Evolutionary conservation across 2,888 invertebrate genomes (phyloP).

Genomic region (Adelognathus sp.): DNA sequence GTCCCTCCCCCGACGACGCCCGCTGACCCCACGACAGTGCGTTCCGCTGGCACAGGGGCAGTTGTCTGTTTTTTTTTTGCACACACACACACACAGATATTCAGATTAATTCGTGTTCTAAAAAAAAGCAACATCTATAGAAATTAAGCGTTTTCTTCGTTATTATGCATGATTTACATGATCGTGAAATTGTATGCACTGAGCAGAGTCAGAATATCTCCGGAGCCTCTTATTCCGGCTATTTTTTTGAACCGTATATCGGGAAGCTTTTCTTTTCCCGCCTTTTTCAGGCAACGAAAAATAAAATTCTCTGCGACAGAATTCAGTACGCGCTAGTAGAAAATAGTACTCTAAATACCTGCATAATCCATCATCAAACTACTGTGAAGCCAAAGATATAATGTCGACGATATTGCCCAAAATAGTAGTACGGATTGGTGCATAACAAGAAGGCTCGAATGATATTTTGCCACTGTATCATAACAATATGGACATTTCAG

Average conservation of each 20-base stretch:
- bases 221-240: slow-evolving; percentile 56
- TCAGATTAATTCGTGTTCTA: not conserved
- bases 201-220: slow-evolving; percentile 58
- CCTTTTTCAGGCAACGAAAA: not conserved
- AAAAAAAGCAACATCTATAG: not conserved
- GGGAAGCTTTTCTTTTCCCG: not conserved
- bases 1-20: slow-evolving; percentile 85
- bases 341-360: slow-evolving; percentile 48
- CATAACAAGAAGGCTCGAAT: slow-evolving; percentile 58
- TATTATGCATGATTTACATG: slow-evolving; percentile 17
- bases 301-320: too few relatives aligned
- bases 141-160: not conserved
- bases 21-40: slow-evolving; percentile 84
- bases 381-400: slow-evolving; percentile 49
- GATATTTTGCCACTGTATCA: slow-evolving; percentile 59
- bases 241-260: slow-evolving; percentile 44
- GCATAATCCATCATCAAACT: slow-evolving; percentile 38
- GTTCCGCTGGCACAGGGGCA: slow-evolving; percentile 85
- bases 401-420: slow-evolving; percentile 30
- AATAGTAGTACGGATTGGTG: slow-evolving; percentile 40
- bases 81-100: slow-evolving; percentile 30
- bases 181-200: too few relatives aligned
- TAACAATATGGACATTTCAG: slow-evolving; percentile 47
- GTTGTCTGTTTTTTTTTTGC: slow-evolving; percentile 75
- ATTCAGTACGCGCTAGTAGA: too few relatives aligned